These are phyloP conservation scores for Hyposoter dolosus DNA, from an alignment of 2,888 invertebrate genomes.

Conservation along the genomic window DNA sequence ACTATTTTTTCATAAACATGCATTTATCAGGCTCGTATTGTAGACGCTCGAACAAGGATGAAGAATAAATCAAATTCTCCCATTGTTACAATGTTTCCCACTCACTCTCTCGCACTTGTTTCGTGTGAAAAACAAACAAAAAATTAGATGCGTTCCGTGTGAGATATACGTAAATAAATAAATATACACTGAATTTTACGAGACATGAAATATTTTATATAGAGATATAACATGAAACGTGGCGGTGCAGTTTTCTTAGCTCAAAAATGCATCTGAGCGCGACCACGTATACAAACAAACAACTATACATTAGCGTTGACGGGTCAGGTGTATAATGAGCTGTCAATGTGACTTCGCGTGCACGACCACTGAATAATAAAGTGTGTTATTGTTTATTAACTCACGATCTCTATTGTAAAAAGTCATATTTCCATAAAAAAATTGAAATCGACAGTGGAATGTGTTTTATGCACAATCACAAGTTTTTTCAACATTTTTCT, in stretches of 20 bases:
- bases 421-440: background rate
- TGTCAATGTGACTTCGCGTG: conserved; percentile 54
- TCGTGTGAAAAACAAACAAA: background rate
- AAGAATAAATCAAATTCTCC: background rate
- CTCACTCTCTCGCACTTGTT: background rate
- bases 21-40: background rate
- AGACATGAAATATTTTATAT: background rate
- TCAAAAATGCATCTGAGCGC: conserved; percentile 45
- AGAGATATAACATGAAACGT: conserved; percentile 24
- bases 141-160: no score
- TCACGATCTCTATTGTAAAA: background rate
- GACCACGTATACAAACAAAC: conserved; percentile 14
- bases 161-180: background rate
- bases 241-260: conserved; percentile 30
- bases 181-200: background rate
- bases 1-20: background rate
- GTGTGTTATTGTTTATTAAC: background rate
- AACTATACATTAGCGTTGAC: conserved; percentile 28
- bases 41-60: background rate
- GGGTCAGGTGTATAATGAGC: conserved; percentile 56
- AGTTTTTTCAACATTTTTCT: background rate
- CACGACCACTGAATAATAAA: background rate
- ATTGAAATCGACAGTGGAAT: background rate
- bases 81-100: background rate
- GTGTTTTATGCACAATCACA: background rate